Evolutionary conservation across 37 sponge, comb jelly and placozoan species (phyloP), one percentile per base, ranked within the genome.

Genomic region (Geodia barretti): DNA sequence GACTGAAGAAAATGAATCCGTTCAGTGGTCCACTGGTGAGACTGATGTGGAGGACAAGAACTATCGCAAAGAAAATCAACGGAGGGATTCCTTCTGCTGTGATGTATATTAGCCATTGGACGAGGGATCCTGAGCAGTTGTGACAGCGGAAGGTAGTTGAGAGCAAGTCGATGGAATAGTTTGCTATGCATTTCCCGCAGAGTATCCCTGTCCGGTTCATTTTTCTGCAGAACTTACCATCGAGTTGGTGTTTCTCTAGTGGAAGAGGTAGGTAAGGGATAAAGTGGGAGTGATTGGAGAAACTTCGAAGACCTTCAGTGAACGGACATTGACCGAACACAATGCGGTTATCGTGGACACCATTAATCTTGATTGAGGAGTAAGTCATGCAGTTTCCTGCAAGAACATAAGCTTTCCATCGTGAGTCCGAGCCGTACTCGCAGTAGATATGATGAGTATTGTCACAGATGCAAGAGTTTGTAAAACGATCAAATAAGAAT

Each of bases 1-100:
- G 83, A 62, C 83, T 83, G 67, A 83, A 83, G 58, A 83, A 74
- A 11, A 83, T 74, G 64, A 62, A 83, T 24, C 66, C 83, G 38
- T 64, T 83, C n/a, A 33, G 64, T 4, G 74, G 43, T 3, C 74
- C 65, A 7, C 74, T 41, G 19, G 83, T 83, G 29, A 83, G 41
- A n/a, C 83, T 42, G 1, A 83, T 36, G 23, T 83, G 83, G 41
- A 83, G 65, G 0, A 74, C 8, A n/a, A 66, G 39, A 4, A 73
- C 47, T 20, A 83, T 3, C 3, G 74, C 2, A 63, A 83, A 83
- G 43, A 83, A 47, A 1, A 74, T 1, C 19, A 64, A 66, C 14
- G 35, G 32, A 38, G 83, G 83, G 26, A 73, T 1, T 4, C 39
- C 41, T 5, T 37, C 66, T 5, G 23, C 54, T 66, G 67, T 67